phyloP scores from a whole-genome alignment of 2,888 invertebrate genomes.

The Parasteatoda lunata region DNA sequence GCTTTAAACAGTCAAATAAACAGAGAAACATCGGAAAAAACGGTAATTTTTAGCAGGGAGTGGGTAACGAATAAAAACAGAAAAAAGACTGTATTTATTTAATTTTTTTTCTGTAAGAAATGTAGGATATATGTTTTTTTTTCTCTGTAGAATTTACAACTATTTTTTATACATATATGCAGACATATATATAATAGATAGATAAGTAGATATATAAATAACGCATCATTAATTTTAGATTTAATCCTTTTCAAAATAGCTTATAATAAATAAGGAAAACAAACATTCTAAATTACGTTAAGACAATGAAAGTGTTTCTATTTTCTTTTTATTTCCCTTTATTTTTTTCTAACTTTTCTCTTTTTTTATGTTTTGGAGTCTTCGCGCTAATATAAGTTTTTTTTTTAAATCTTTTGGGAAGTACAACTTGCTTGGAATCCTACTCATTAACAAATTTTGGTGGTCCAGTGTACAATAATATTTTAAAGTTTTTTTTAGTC shows the following conservation, averaged over 20 bases:
- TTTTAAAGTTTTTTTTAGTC: conserved; percentile 45
- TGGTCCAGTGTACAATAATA: conserved; percentile 56
- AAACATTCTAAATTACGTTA: conserved; percentile 32
- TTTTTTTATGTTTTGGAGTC: conserved; percentile 5
- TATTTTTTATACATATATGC: neutral
- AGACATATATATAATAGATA: too few species aligned
- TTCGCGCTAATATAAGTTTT: conserved; percentile 10
- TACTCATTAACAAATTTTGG: conserved; percentile 58
- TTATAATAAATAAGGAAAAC: conserved; percentile 10
- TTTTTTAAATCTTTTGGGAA: conserved; percentile 53
- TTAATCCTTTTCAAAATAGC: too few species aligned
- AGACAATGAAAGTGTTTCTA: conserved; percentile 51
- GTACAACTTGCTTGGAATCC: conserved; percentile 43
- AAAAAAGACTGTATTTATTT: too few species aligned
- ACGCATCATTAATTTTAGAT: too few species aligned
- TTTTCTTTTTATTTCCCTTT: neutral
- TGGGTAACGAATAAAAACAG: too few species aligned
- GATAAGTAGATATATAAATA: too few species aligned
- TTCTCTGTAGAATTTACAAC: neutral
- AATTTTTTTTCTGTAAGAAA: too few species aligned
- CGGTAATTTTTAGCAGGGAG: too few species aligned
- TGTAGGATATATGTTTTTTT: neutral
- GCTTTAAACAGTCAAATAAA: too few species aligned
- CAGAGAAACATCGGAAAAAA: too few species aligned
- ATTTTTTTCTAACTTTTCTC: conserved; percentile 8